Conservation (phyloP, 1,140 invertebrate species). For the Rhagoletis zephyria region DNA sequence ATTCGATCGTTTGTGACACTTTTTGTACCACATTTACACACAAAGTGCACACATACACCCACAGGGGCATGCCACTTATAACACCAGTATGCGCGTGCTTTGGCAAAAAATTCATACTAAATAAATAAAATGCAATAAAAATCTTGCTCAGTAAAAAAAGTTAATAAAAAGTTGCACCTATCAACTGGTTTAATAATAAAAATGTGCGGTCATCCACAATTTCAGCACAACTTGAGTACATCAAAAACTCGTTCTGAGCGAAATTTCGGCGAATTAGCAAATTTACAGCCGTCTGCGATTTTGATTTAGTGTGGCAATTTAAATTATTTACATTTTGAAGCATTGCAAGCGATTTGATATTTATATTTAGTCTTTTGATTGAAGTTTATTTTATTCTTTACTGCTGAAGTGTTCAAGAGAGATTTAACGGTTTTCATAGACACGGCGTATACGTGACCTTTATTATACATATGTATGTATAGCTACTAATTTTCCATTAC, state of each 20-base stretch:
- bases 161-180: background rate
- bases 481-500: no score
- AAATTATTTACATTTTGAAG: no score
- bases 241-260: background rate
- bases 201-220: slow-evolving; percentile 11
- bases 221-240: background rate
- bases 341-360: no score
- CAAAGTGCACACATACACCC: background rate
- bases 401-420: no score
- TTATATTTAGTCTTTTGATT: no score
- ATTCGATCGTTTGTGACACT: background rate
- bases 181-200: slow-evolving; percentile 20
- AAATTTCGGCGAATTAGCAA: slow-evolving; percentile 30
- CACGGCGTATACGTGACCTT: no score
- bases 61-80: background rate
- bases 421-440: no score
- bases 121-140: slow-evolving; percentile 28
- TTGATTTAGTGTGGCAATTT: slow-evolving; percentile 18
- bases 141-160: background rate
- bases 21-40: slow-evolving; percentile 16
- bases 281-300: slow-evolving; percentile 33
- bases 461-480: no score
- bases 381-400: no score
- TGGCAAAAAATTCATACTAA: slow-evolving; percentile 35
- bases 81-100: background rate